A percentile compares a stretch with the other conserved stretches of the same genome.
Conservation (phyloP, 1,140 invertebrate genomes). For the Lasaia peninsularis region DNA sequence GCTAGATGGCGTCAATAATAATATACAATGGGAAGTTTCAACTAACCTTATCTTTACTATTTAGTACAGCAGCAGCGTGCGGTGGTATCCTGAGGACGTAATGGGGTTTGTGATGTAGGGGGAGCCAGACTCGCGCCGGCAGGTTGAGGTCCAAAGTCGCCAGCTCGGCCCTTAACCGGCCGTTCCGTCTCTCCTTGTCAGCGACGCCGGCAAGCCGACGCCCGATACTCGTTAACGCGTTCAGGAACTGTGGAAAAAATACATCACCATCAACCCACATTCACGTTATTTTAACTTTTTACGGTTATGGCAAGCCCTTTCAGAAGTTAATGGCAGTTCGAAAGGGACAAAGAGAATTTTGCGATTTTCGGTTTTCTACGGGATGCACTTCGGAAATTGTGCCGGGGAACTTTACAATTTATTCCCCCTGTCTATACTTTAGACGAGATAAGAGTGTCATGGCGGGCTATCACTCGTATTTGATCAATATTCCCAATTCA, state of each 20-base stretch:
- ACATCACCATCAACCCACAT: neutral
- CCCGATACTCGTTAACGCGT: constrained; percentile 81
- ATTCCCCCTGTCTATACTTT: too few species aligned
- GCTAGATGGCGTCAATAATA: too few species aligned
- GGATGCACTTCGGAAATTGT: too few species aligned
- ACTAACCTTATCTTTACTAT: constrained; percentile 97
- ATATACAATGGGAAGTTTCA: too few species aligned
- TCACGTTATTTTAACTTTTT: constrained; percentile 20
- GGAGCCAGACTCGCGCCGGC: constrained; percentile 98
- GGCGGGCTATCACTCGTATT: too few species aligned
- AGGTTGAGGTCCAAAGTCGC: constrained; percentile 96
- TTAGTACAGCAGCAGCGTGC: constrained; percentile 95
- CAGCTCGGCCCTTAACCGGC: constrained; percentile 93
- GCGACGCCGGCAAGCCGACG: constrained; percentile 92
- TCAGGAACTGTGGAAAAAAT: constrained; percentile 49
- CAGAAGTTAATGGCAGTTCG: too few species aligned
- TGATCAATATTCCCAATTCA: too few species aligned
- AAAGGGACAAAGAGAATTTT: too few species aligned
- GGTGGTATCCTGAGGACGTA: constrained; percentile 93
- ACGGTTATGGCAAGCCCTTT: too few species aligned
- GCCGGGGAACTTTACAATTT: too few species aligned
- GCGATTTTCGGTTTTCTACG: too few species aligned
- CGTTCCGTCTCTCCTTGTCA: constrained; percentile 96
- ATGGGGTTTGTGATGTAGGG: constrained; percentile 94
- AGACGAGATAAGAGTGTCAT: too few species aligned